A percentile compares a stretch with the other conserved stretches of the same genome.
phyloP scores from a whole-genome alignment of 2,113 vertebrate genomes.

The Gavialis gangeticus region DNA sequence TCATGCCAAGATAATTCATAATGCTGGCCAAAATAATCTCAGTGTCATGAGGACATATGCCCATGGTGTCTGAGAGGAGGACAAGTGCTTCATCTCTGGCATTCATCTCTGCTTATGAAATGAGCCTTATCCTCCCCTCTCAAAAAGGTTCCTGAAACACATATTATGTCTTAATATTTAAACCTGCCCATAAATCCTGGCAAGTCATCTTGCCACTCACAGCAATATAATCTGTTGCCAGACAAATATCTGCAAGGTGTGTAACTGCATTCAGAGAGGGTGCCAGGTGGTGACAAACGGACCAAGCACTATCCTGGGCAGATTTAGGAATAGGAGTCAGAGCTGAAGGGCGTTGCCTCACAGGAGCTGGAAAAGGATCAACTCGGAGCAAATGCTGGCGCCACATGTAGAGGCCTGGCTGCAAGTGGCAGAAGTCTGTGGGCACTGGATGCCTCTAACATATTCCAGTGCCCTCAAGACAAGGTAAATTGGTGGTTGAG shows the following conservation, averaged over 20 bases:
- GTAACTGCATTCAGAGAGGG: background rate
- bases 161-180: background rate
- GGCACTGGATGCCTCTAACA: constrained; percentile 70
- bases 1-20: background rate
- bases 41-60: background rate
- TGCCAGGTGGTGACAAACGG: background rate
- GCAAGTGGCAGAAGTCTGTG: constrained; percentile 33
- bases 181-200: accelerated
- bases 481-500: constrained; percentile 76
- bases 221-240: background rate
- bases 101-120: background rate
- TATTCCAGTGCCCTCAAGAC: constrained; percentile 74
- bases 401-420: background rate
- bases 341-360: background rate
- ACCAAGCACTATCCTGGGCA: background rate
- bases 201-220: accelerated
- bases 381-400: constrained; percentile 47
- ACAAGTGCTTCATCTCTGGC: background rate
- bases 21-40: background rate
- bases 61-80: background rate
- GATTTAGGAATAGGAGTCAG: background rate
- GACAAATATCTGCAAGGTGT: accelerated
- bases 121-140: background rate
- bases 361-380: background rate
- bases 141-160: background rate